These are phyloP conservation scores for Seira sanloemensis DNA, from an alignment of 2,888 invertebrate species.

Conservation along the genomic window DNA sequence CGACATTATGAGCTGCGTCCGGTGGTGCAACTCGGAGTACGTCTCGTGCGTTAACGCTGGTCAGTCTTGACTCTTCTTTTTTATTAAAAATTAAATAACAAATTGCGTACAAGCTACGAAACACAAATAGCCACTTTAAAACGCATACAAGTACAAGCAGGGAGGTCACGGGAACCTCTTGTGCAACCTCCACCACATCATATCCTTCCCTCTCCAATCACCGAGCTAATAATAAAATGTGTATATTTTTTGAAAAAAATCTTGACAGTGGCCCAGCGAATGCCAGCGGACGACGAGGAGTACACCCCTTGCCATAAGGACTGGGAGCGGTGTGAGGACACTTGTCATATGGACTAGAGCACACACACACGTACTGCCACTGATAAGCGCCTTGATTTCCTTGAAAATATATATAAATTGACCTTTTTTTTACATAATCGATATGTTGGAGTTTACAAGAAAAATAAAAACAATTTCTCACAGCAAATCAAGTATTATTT, in stretches of 20 bases:
- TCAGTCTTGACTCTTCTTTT: not conserved
- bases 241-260: constrained; percentile 1
- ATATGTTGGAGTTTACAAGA: not conserved
- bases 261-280: constrained; percentile 47
- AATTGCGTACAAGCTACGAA: no score
- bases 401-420: constrained; percentile 1
- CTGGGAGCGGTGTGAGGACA: constrained; percentile 49
- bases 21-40: constrained; percentile 37
- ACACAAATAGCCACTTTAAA: no score
- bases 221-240: not conserved
- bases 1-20: constrained; percentile 33
- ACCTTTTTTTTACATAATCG: not conserved
- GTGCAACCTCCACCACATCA: no score
- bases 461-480: no score
- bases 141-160: no score
- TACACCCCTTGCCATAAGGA: constrained; percentile 46
- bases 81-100: not conserved
- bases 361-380: not conserved
- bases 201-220: not conserved
- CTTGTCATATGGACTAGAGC: constrained; percentile 31
- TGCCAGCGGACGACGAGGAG: constrained; percentile 35
- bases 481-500: no score
- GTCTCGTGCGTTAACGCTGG: constrained; percentile 20
- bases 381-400: constrained; percentile 15
- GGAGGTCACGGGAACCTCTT: no score